Base-by-base conservation (phyloP, 2,113 vertebrate genomes). In the Equus przewalskii region DNA sequence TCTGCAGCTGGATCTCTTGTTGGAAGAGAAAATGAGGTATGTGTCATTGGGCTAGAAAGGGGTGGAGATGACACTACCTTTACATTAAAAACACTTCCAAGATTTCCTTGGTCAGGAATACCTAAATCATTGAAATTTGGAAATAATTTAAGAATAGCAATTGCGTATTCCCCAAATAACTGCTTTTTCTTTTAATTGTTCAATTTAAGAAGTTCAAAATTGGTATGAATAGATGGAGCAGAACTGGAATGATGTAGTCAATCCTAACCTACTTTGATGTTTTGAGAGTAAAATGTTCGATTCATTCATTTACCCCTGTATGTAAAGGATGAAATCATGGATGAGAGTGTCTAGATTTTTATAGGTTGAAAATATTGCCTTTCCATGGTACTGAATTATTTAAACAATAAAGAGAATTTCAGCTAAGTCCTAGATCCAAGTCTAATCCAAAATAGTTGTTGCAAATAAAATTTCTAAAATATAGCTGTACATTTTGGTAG, bases 11-110 rank as follows among this genome's bases (percentile, higher is more conserved):
- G 99, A 19, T 98, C 98, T 76, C 98, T 99, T 94, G 98, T 99
- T 96, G 99, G 99, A 89, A 99, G 99, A 96, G 49, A 87, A 15
- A 97, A 98, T 96, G 99, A 99, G 99, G 99, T 99, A 99, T 46
- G 97, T 94, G 7, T 21, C 51, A 2, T 1, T 75, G 79, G 24
- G 11, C 28, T 70, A 15, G 30, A 49, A 9, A 30, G 28, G 54
- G 28, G 11, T 30, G 28, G 21, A 54, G 16, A 0, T 49, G 75
- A 22, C 69, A 54, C 54, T 28, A 6, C 14, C 16, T 56, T 16
- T 36, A 24, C 21, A 21, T 51, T 72, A 33, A 75, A 92, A 72
- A 62, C 28, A 54, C 79, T 93, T 33, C 65, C 60, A 49, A 69
- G 30, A 64, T 36, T 89, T 88, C 33, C 70, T 92, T 95, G 51